phyloP scores from a whole-genome alignment of 2,888 invertebrate genomes.

The Allolobophora icterica region DNA sequence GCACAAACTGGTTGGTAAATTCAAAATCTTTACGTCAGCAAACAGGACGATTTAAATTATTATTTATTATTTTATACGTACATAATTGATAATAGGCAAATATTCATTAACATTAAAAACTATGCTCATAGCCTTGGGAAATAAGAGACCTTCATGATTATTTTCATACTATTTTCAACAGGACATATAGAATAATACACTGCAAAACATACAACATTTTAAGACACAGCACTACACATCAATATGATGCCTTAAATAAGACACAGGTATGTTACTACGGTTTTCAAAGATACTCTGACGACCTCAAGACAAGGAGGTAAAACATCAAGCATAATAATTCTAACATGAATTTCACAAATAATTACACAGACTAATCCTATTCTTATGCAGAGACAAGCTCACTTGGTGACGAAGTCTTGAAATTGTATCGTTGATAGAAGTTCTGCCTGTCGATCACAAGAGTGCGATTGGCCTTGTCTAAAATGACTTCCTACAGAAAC shows the following conservation, averaged over 20 bases:
- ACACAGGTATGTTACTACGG: neutral
- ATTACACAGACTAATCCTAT: neutral
- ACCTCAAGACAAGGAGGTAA: neutral
- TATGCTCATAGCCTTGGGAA: too few relatives aligned
- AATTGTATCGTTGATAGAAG: slow-evolving; percentile 10
- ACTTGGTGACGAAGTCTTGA: neutral
- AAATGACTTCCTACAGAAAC: slow-evolving; percentile 2
- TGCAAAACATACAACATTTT: neutral
- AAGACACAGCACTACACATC: neutral
- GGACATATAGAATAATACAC: neutral
- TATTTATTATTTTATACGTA: too few relatives aligned
- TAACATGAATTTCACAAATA: neutral
- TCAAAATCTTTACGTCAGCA: too few relatives aligned
- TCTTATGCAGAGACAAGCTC: neutral
- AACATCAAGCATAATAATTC: neutral
- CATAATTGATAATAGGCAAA: too few relatives aligned
- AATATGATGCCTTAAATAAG: neutral
- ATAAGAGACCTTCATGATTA: too few relatives aligned
- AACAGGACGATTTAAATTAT: too few relatives aligned
- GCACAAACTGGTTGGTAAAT: too few relatives aligned
- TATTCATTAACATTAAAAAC: too few relatives aligned
- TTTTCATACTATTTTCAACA: too few relatives aligned
- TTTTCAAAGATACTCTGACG: neutral
- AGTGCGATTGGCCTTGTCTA: neutral
- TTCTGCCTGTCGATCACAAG: neutral